phyloP scores from a whole-genome alignment of 2,888 invertebrate genomes.

The Drosophila birchii region DNA sequence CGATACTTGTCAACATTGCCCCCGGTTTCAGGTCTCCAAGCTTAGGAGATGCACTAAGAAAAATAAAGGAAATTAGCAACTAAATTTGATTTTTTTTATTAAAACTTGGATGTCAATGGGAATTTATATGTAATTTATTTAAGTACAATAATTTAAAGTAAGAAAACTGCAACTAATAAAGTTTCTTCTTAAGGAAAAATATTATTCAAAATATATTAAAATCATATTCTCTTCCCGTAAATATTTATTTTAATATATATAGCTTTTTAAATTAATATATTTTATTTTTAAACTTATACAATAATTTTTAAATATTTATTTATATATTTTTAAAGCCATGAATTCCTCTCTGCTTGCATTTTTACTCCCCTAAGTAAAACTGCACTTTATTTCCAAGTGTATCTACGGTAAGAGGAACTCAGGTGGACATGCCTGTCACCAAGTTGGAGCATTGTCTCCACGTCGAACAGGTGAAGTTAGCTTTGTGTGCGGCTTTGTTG shows the following conservation, averaged over 20 bases:
- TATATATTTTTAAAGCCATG: not conserved
- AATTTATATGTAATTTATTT: not conserved
- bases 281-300: not conserved
- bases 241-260: not conserved
- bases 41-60: not conserved
- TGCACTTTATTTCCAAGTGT: not conserved
- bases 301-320: not conserved
- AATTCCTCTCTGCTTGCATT: not conserved
- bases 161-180: not conserved
- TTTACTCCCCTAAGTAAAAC: fast-evolving
- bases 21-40: not conserved
- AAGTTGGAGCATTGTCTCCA: slow-evolving; percentile 68
- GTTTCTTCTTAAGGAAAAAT: not conserved
- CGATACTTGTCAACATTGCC: slow-evolving; percentile 61
- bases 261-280: not conserved
- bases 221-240: not conserved
- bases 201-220: not conserved
- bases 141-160: not conserved
- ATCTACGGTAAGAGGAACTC: not conserved
- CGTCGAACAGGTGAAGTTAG: slow-evolving; percentile 71
- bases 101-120: too few relatives aligned
- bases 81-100: not conserved
- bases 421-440: slow-evolving; percentile 61
- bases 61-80: not conserved
- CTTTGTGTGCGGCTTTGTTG: slow-evolving; percentile 39